Percentiles rank a stretch among this genome's conserved stretches.
Conservation (phyloP, 2,797 vertebrate species). For the Danio choprae region DNA sequence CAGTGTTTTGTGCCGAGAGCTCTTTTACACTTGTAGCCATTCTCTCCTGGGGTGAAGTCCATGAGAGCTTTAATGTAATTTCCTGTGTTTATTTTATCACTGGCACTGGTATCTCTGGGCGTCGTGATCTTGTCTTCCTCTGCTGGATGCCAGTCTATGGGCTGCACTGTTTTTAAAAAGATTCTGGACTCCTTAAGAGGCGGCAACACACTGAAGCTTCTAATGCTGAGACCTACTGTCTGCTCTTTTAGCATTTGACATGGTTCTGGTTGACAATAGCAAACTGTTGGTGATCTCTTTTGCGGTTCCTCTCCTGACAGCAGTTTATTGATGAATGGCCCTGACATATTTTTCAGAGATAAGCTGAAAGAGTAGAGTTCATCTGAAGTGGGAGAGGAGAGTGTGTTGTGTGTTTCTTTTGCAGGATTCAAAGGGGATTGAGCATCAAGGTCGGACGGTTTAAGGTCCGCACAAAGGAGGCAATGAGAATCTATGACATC, state of each 20-base stretch:
- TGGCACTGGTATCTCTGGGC: constrained; percentile 21
- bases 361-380: constrained; percentile 26
- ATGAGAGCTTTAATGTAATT: constrained; percentile 27
- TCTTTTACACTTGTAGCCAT: background rate
- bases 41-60: constrained; percentile 33
- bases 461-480: constrained; percentile 68
- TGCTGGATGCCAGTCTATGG: background rate
- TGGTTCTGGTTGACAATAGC: constrained; percentile 36
- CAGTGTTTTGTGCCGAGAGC: constrained; percentile 57
- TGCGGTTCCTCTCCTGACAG: constrained; percentile 14
- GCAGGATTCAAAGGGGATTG: constrained; percentile 7
- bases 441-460: constrained; percentile 40
- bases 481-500: constrained; percentile 63
- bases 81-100: constrained; percentile 43
- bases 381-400: constrained; percentile 31
- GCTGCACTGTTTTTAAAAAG: constrained; percentile 40
- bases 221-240: constrained; percentile 61
- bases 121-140: constrained; percentile 25
- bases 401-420: constrained; percentile 23
- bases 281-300: constrained; percentile 11
- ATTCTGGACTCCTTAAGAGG: constrained; percentile 65
- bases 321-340: constrained; percentile 39
- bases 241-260: constrained; percentile 50
- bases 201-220: constrained; percentile 74
- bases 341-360: constrained; percentile 35